Base-by-base conservation (phyloP, 2,888 invertebrate genomes). In the Leptarthrus brevirostris region DNA sequence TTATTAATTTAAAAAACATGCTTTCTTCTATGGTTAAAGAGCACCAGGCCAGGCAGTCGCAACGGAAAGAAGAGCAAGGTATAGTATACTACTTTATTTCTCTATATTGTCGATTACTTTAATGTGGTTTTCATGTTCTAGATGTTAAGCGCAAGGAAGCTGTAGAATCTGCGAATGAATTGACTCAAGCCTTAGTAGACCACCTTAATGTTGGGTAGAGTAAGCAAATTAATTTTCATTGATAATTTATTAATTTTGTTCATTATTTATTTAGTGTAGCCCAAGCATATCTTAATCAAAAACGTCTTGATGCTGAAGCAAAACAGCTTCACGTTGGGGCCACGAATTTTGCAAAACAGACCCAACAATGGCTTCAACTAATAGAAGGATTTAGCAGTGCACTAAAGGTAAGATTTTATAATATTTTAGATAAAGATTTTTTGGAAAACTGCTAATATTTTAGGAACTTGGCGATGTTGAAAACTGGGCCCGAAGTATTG, bases 201-300 rank as follows among this genome's bases (percentile, higher is more conserved):
- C 97, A 98, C 84, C 87, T 99, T 20, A 99, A 99, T 88, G 95
- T 97, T 79, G 97, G 98, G 97, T 97, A 87, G 86, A 3, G n/a
- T n/a, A n/a, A n/a, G n/a, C n/a, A n/a, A n/a, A n/a, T 14, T 49
- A 14, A 49, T 14, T 14, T 14, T 6, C 1, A 49, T 6, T 49
- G n/a, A n/a, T n/a, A n/a, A n/a, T n/a, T n/a, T n/a, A n/a, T n/a
- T n/a, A n/a, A n/a, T n/a, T 66, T 26, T 34, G 2, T 58, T 22
- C 24, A 18, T 66, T 3, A 18, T 30, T 69, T 22, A 8, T 44
- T 20, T 16, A 79, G 97, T 10, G 98, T 98, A 2, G 97, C 98
- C 0, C 97, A 98, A 86, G 98, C 99, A 0, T 99, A 99, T 84
- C 87, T 98, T 52, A 99, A 99, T 84, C 98, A 99, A 85, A 98